These are phyloP conservation scores for Acronicta leporina DNA, from an alignment of 2,888 invertebrate species.

Conservation along the genomic window DNA sequence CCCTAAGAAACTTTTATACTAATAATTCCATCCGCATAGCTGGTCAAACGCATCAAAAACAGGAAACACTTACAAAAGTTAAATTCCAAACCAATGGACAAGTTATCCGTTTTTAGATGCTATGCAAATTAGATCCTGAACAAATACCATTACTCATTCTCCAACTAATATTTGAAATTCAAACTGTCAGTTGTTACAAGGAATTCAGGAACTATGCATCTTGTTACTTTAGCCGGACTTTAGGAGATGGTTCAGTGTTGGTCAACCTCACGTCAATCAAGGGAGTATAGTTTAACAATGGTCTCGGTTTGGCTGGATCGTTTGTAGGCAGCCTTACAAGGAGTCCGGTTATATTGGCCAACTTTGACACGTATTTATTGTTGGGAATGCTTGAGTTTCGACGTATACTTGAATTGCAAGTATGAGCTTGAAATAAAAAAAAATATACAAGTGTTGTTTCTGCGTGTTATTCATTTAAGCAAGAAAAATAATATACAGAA, in stretches of 20 bases:
- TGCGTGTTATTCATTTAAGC: conserved; percentile 9
- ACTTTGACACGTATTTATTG: conserved; percentile 54
- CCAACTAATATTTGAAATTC: conserved; percentile 74
- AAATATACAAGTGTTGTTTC: too few relatives aligned
- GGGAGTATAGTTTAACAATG: conserved; percentile 71
- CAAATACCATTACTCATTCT: conserved; percentile 74
- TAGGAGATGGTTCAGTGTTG: conserved; percentile 73
- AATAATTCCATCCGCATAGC: too few relatives aligned
- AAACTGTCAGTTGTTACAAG: conserved; percentile 66
- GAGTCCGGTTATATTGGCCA: conserved; percentile 45
- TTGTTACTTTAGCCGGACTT: conserved; percentile 63
- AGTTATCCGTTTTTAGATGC: conserved; percentile 48
- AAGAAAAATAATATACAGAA: background rate
- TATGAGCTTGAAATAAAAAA: conserved; percentile 17
- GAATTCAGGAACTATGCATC: conserved; percentile 70
- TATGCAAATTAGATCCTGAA: conserved; percentile 59
- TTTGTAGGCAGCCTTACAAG: conserved; percentile 42
- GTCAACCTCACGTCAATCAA: conserved; percentile 85
- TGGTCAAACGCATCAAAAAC: background rate
- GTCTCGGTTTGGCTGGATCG: conserved; percentile 55
- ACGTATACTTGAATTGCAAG: conserved; percentile 35
- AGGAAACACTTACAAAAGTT: conserved; percentile 19
- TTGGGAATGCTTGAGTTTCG: conserved; percentile 26
- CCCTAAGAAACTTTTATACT: too few relatives aligned
- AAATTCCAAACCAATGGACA: conserved; percentile 19